A percentile compares a stretch with the other conserved stretches of the same genome.
phyloP scores from a whole-genome alignment of 2,888 invertebrate species.

The Spisula solida region DNA sequence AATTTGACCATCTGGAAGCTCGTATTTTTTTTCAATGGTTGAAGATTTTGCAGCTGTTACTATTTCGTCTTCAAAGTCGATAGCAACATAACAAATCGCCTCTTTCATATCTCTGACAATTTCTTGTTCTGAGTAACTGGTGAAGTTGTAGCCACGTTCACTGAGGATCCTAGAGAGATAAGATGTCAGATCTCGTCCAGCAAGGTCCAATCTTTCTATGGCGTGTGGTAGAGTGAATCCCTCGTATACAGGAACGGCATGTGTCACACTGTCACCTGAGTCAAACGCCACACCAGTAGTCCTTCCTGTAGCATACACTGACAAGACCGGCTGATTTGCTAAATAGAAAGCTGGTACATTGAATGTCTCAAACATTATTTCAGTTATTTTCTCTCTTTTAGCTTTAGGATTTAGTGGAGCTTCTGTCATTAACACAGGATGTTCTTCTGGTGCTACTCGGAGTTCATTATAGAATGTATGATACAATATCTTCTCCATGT shows the following conservation, averaged over 20 bases:
- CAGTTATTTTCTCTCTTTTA: slow-evolving; percentile 64
- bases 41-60: slow-evolving; percentile 79
- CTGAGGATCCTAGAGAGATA: slow-evolving; percentile 78
- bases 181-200: slow-evolving; percentile 76
- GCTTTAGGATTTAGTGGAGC: slow-evolving; percentile 62
- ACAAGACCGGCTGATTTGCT: slow-evolving; percentile 81
- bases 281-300: slow-evolving; percentile 90
- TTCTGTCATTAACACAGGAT: slow-evolving; percentile 91
- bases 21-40: slow-evolving; percentile 84
- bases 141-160: slow-evolving; percentile 88
- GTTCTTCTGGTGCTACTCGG: slow-evolving; percentile 97
- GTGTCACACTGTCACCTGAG: slow-evolving; percentile 77
- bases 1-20: slow-evolving; percentile 85
- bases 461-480: slow-evolving; percentile 86
- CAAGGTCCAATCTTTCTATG: slow-evolving; percentile 74
- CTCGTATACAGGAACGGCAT: slow-evolving; percentile 71
- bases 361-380: slow-evolving; percentile 76
- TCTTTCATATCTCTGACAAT: slow-evolving; percentile 74
- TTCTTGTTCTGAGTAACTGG: slow-evolving; percentile 74
- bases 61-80: slow-evolving; percentile 77
- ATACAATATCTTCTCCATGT: slow-evolving; percentile 58
- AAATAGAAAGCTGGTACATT: slow-evolving; percentile 80
- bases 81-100: slow-evolving; percentile 75
- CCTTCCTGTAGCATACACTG: slow-evolving; percentile 89
- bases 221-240: slow-evolving; percentile 82